A percentile compares a stretch with the other conserved stretches of the same genome.
These are phyloP conservation scores for Wiebesia pumilae DNA, from an alignment of 1,140 invertebrate genomes.

Conservation along the genomic window DNA sequence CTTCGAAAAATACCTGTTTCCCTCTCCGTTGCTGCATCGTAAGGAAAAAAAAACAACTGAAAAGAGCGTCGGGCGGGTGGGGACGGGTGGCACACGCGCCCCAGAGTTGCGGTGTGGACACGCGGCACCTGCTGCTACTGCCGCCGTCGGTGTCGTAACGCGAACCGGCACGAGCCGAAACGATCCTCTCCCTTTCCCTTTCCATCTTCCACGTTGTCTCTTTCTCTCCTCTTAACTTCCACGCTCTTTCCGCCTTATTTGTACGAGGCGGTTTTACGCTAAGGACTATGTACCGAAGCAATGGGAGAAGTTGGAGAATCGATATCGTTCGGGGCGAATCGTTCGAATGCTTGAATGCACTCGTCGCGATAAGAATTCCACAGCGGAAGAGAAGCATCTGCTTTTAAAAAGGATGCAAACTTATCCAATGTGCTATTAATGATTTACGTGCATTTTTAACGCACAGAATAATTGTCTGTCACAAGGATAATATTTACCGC, in stretches of 20 bases:
- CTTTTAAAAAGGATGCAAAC: too few species aligned
- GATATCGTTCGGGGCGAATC: not conserved
- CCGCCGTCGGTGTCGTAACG: conserved; percentile 50
- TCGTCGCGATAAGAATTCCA: too few species aligned
- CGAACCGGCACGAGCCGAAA: conserved; percentile 54
- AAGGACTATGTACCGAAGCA: too few species aligned
- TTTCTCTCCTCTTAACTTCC: not conserved
- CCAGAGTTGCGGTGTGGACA: conserved; percentile 26
- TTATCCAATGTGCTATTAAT: too few species aligned
- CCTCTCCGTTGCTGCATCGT: not conserved
- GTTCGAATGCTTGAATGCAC: not conserved
- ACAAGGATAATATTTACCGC: too few species aligned
- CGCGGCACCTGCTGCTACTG: conserved; percentile 51
- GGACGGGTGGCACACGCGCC: conserved; percentile 47
- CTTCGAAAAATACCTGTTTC: conserved; percentile 58
- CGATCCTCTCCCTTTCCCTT: conserved; percentile 30
- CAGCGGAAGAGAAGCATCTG: too few species aligned
- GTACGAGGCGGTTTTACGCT: conserved; percentile 14
- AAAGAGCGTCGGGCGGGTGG: not conserved
- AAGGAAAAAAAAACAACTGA: not conserved
- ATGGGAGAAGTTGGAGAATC: too few species aligned
- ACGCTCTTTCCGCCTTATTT: conserved; percentile 12
- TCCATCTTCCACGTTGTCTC: not conserved
- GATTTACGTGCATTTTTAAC: too few species aligned
- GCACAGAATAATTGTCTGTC: too few species aligned